These are phyloP conservation scores for Hoplostethus atlanticus DNA, from an alignment of 2,797 vertebrate species.

Conservation along the genomic window DNA sequence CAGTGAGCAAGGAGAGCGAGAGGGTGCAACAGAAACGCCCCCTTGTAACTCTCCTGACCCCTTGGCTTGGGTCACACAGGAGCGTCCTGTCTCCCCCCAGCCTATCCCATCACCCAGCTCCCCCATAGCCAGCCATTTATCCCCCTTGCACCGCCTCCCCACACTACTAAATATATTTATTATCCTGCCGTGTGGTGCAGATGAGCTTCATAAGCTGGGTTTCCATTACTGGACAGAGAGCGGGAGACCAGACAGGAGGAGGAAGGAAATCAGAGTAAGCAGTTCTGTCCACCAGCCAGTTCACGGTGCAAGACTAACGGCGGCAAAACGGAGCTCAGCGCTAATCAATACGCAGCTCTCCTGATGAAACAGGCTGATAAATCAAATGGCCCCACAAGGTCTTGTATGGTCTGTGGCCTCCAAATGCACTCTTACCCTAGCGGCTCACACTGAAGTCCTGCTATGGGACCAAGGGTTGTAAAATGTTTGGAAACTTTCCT, in stretches of 20 bases:
- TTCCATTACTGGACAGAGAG: constrained; percentile 69
- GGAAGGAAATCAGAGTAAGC: constrained; percentile 78
- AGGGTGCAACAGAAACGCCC: constrained; percentile 61
- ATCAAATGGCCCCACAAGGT: constrained; percentile 63
- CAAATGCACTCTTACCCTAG: constrained; percentile 33
- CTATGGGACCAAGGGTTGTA: constrained; percentile 2
- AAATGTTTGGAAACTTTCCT: too few species aligned
- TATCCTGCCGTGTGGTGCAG: constrained; percentile 68
- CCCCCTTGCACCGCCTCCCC: constrained; percentile 46
- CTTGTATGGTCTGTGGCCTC: constrained; percentile 49
- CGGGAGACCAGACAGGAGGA: constrained; percentile 53
- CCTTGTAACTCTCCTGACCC: constrained; percentile 31
- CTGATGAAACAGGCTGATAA: constrained; percentile 80
- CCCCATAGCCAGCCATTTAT: constrained; percentile 34
- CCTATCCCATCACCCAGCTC: constrained; percentile 55
- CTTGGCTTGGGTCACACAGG: constrained; percentile 53
- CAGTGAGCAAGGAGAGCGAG: constrained; percentile 24
- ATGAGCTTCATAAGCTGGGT: constrained; percentile 69
- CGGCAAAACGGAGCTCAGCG: constrained; percentile 68
- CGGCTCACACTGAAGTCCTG: constrained; percentile 31
- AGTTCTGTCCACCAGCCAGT: constrained; percentile 73
- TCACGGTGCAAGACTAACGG: constrained; percentile 77
- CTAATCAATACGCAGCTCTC: constrained; percentile 81
- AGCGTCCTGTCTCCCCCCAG: constrained; percentile 36
- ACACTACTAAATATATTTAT: constrained; percentile 74